Percentiles rank a stretch among this genome's conserved stretches.
Conservation (phyloP, 2,888 invertebrate species). For the Osmoderma eremita region DNA sequence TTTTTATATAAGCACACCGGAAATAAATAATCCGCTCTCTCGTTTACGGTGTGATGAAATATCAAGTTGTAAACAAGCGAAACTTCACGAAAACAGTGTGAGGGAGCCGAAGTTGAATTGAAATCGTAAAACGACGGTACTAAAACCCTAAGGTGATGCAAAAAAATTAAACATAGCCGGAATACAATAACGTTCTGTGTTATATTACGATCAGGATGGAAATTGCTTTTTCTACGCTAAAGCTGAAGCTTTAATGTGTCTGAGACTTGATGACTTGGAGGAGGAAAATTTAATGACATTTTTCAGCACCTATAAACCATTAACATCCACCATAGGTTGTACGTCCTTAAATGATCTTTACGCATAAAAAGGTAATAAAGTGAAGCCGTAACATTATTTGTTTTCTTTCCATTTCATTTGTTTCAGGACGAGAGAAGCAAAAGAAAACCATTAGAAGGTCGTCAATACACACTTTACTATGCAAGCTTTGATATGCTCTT, state of each 20-base stretch:
- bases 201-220: constrained; percentile 17
- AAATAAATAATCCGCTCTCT: constrained; percentile 6
- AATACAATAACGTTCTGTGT: constrained; percentile 28
- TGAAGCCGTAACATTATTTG: too few species aligned
- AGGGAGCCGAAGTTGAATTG: constrained; percentile 8
- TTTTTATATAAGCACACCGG: constrained; percentile 10
- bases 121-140: constrained; percentile 28
- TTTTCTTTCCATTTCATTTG: too few species aligned
- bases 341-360: too few species aligned
- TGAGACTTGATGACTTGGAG: background rate
- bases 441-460: too few species aligned
- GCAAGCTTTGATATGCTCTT: too few species aligned
- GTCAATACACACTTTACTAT: too few species aligned
- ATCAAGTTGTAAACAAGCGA: constrained; percentile 25
- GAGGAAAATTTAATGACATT: too few species aligned
- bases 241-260: background rate
- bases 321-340: too few species aligned
- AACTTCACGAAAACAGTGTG: constrained; percentile 1
- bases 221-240: constrained; percentile 13
- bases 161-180: constrained; percentile 21
- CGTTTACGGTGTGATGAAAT: constrained; percentile 17
- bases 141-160: constrained; percentile 18
- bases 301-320: too few species aligned
- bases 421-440: too few species aligned
- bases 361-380: too few species aligned